Base-by-base conservation (phyloP, 2,888 invertebrate genomes). In the Listrodromus nycthemerus region DNA sequence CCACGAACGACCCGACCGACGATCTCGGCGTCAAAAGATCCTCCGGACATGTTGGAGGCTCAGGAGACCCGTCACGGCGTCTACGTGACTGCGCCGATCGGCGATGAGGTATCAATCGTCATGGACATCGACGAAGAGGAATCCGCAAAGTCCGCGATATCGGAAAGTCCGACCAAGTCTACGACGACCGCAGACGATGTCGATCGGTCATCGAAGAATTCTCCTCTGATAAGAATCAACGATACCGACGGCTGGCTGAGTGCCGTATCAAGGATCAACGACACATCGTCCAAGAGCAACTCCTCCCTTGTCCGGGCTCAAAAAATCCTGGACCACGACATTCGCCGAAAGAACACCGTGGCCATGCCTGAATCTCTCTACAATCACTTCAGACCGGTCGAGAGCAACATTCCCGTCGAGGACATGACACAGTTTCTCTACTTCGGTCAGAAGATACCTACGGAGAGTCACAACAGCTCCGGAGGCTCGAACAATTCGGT, bases 351-450 rank as follows among this genome's bases (percentile, higher is more conserved):
- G 88, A 95, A 94, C 71, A 95, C 94, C 0, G 92, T 95, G 7
- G 94, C 95, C 69, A 95, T 95, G 94, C 95, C 95, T 1, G 95
- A 95, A 86, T 95, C 95, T 77, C 92, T 96, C 79, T 95, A 95
- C 88, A 95, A 95, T 87, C 95, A 96, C 87, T 96, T 96, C 87
- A 92, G 95, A 50, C 95, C 95, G 0, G 94, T 96, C 50, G 96
- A 96, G 90, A 93, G 95, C 33, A 95, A 96, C 87, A 92, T 96
- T 76, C 95, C 95, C 0, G 95, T 94, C 61, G 96, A 95, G 91
- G 96, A 96, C 88, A 95, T 96, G 94, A 95, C 95, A 69, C 96
- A 96, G 13, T 96, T 96, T 92, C 94, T 96, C 80, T 96, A 95
- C 89, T 96, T 96, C 90, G 96, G 96, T 0, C 95, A 96, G 89